These are phyloP conservation scores for Martes martes DNA, from an alignment of 2,113 vertebrate genomes.

Conservation along the genomic window DNA sequence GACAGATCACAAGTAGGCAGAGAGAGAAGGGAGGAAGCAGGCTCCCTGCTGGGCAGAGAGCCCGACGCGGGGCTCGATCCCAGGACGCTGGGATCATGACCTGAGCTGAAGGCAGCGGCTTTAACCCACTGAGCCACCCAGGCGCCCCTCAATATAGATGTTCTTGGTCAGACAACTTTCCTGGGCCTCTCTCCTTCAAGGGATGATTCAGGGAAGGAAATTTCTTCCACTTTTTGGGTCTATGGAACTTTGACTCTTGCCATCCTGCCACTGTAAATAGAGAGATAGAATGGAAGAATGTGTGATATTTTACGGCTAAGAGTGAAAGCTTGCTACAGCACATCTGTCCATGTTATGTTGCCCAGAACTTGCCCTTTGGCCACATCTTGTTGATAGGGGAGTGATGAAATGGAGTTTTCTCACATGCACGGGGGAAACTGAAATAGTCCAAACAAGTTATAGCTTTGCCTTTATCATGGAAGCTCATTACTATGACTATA, in stretches of 20 bases:
- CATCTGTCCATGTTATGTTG: not conserved
- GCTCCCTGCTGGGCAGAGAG: too few relatives aligned
- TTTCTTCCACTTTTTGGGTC: not conserved
- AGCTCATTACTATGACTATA: not conserved
- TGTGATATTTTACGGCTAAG: not conserved
- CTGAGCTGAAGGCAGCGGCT: too few relatives aligned
- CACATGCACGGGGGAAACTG: not conserved
- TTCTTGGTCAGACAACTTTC: not conserved
- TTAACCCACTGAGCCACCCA: too few relatives aligned
- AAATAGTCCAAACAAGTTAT: not conserved
- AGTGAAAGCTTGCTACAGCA: fast-evolving
- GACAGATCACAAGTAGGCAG: too few relatives aligned
- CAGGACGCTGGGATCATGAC: too few relatives aligned
- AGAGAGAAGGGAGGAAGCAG: too few relatives aligned
- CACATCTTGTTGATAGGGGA: not conserved
- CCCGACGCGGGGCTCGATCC: too few relatives aligned
- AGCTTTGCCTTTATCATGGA: not conserved
- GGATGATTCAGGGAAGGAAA: not conserved
- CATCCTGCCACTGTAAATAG: not conserved
- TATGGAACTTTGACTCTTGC: not conserved
- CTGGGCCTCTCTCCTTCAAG: not conserved
- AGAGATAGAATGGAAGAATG: not conserved
- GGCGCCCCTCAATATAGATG: not conserved
- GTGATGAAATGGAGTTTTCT: not conserved
- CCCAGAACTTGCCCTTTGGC: not conserved